phyloP scores from a whole-genome alignment of 2,888 invertebrate genomes.

The Elmis aenea region DNA sequence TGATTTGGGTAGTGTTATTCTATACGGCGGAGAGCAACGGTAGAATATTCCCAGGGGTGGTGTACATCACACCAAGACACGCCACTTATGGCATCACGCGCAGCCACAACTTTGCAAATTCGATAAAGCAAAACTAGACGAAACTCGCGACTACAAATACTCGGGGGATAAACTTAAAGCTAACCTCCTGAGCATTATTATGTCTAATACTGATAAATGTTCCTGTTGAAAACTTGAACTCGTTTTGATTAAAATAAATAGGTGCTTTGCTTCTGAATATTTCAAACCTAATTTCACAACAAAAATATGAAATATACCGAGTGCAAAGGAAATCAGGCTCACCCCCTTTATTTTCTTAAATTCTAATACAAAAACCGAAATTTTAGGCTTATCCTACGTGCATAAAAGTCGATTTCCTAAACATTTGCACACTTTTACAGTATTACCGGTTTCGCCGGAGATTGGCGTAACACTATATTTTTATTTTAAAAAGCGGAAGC shows the following conservation, averaged over 20 bases:
- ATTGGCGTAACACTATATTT: too few species aligned
- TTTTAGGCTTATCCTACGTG: too few species aligned
- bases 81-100: slow-evolving; percentile 20
- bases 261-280: slow-evolving; percentile 8
- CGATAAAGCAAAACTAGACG: slow-evolving; percentile 17
- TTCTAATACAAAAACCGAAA: too few species aligned
- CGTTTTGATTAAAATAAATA: slow-evolving; percentile 11
- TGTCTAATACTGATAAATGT: slow-evolving; percentile 17
- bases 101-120: slow-evolving; percentile 21
- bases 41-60: slow-evolving; percentile 13
- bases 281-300: slow-evolving; percentile 5
- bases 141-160: slow-evolving; percentile 13
- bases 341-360: neutral
- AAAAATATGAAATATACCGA: neutral
- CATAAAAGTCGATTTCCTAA: too few species aligned
- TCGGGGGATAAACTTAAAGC: slow-evolving; percentile 12
- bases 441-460: too few species aligned
- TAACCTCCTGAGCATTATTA: slow-evolving; percentile 15
- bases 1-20: slow-evolving; percentile 18
- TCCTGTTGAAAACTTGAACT: slow-evolving; percentile 8
- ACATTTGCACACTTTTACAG: too few species aligned
- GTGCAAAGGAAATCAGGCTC: neutral
- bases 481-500: too few species aligned
- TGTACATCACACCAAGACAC: slow-evolving; percentile 19
- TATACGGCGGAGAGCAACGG: slow-evolving; percentile 11